Evolutionary conservation across 92 coral and sea anemone genomes (phyloP).

Genomic region (Virgularia gustaviana): DNA sequence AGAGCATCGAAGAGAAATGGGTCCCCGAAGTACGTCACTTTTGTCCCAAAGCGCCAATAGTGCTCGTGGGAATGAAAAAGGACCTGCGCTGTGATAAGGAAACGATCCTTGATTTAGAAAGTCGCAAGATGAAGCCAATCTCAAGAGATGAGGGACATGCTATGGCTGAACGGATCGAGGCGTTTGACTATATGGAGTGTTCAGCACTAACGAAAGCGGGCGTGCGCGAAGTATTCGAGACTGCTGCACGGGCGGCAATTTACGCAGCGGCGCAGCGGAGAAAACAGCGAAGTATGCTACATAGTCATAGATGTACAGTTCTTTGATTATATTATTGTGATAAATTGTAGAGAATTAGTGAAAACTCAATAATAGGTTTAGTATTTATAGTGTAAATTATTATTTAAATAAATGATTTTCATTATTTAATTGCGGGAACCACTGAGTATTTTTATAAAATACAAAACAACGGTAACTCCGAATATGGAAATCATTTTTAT

Average conservation of each 20-base stretch:
- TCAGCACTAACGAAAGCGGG: constrained; percentile 26
- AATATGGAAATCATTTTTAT: too few species aligned
- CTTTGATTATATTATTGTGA: neutral
- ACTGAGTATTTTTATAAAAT: too few species aligned
- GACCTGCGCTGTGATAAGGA: neutral
- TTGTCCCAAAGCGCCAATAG: constrained; percentile 22
- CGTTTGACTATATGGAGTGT: constrained; percentile 16
- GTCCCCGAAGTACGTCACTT: constrained; percentile 20
- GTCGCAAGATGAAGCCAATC: neutral
- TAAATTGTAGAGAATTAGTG: neutral
- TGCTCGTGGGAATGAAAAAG: constrained; percentile 27
- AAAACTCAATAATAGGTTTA: neutral
- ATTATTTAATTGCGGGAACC: too few species aligned
- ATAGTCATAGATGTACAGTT: neutral
- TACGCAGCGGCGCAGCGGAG: neutral
- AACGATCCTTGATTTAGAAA: neutral
- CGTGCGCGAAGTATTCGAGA: constrained; percentile 34
- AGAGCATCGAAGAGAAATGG: constrained; percentile 70
- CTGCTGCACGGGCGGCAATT: constrained; percentile 34
- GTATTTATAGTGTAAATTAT: neutral
- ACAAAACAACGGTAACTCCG: too few species aligned
- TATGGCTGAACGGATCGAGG: neutral
- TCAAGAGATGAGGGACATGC: constrained; percentile 5
- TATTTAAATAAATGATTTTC: too few species aligned
- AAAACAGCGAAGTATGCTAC: neutral